phyloP scores from a whole-genome alignment of 1,140 invertebrate genomes.

The Saxidomus purpurata region DNA sequence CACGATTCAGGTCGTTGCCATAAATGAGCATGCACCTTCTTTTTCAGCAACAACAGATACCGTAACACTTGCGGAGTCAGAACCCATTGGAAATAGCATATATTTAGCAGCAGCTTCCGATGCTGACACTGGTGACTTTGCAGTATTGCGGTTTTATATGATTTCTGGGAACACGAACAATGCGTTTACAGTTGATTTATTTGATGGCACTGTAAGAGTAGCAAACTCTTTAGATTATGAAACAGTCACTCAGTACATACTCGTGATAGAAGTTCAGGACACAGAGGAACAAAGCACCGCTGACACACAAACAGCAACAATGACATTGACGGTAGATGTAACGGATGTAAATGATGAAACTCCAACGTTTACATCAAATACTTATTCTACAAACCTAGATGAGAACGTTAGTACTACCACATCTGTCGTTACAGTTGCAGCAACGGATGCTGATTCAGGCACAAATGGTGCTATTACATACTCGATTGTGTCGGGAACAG shows the following conservation, averaged over 20 bases:
- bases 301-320: slow-evolving; percentile 64
- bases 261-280: slow-evolving; percentile 66
- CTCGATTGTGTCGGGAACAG: slow-evolving; percentile 64
- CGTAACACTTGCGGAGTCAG: slow-evolving; percentile 68
- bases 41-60: slow-evolving; percentile 52
- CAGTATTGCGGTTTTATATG: slow-evolving; percentile 72
- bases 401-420: slow-evolving; percentile 55
- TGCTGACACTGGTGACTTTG: slow-evolving; percentile 70
- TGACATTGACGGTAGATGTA: slow-evolving; percentile 71
- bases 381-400: slow-evolving; percentile 47
- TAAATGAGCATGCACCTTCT: slow-evolving; percentile 71
- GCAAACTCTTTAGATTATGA: slow-evolving; percentile 75
- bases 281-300: slow-evolving; percentile 50
- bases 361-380: slow-evolving; percentile 67
- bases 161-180: slow-evolving; percentile 44
- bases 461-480: slow-evolving; percentile 66
- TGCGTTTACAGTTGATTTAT: slow-evolving; percentile 69
- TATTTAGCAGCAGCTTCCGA: slow-evolving; percentile 73
- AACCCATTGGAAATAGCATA: slow-evolving; percentile 65
- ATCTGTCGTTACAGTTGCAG: slow-evolving; percentile 49
- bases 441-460: slow-evolving; percentile 70
- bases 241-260: slow-evolving; percentile 55
- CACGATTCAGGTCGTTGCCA: slow-evolving; percentile 68
- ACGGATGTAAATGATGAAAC: slow-evolving; percentile 94
- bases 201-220: slow-evolving; percentile 66